Base-by-base conservation (phyloP, 2,888 invertebrate genomes). In the Phasia obesa region DNA sequence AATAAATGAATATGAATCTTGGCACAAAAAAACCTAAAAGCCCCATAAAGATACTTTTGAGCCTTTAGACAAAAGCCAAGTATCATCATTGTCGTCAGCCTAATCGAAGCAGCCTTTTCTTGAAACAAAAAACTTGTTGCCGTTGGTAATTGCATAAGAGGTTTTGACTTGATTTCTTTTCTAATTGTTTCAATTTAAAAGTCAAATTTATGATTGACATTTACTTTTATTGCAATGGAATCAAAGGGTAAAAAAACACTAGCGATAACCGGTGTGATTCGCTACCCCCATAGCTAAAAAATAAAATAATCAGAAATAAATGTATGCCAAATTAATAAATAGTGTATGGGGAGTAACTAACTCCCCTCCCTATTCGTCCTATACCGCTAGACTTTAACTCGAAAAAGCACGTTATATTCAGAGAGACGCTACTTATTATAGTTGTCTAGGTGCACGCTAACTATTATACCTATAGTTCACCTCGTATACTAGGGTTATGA, bases 181-280 rank as follows among this genome's bases (percentile, higher is more conserved):
- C 19, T 70, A 70, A 77, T 77, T 70, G 62, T 70, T 77, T 55
- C 77, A 55, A 70, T 62, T 69, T 60, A 77, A 69, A 77, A 77
- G 76, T 77, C 67, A 77, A 77, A 77, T 77, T 77, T 77, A 55
- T 70, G 53, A 70, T 70, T 25, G 35, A 62, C 55, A 70, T 77
- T 77, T 57, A 55, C 62, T 47, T 4, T 35, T 55, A 70, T 77
- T 60, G 60, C 51, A 55, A 57, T 57, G 38, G 25, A 15, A 60
- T 69, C 31, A 21, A 31, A 31, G 23, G 17, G 17, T 60, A 21
- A 27, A n/a, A 23, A 51, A 21, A 19, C 15, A 27, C 25, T 11
- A 31, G 17, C 0, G 17, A 17, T 5, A 3, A 47, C 5, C n/a
- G n/a, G n/a, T n/a, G n/a, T n/a, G n/a, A n/a, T n/a, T n/a, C n/a